Conservation (phyloP, 1,140 invertebrate genomes). For the Plectrocnemia conspersa region DNA sequence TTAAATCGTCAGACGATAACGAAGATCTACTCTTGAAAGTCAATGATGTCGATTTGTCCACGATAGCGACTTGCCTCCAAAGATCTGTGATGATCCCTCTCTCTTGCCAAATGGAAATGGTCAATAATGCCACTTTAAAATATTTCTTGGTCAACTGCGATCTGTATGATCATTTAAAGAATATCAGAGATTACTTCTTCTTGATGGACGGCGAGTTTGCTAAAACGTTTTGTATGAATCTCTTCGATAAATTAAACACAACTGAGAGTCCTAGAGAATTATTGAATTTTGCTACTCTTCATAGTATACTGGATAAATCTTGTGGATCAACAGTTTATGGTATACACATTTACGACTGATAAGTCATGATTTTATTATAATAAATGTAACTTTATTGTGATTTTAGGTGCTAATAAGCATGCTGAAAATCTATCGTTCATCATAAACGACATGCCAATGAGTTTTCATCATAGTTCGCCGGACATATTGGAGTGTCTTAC, state of each 20-base stretch:
- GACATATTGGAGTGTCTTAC: conserved; percentile 61
- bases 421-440: conserved; percentile 56
- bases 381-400: conserved; percentile 7
- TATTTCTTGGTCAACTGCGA: conserved; percentile 63
- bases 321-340: conserved; percentile 50
- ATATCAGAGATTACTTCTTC: conserved; percentile 69
- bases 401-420: conserved; percentile 51
- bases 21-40: conserved; percentile 36
- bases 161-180: conserved; percentile 64
- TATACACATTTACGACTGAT: no score
- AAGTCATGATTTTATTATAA: not conserved
- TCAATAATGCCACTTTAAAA: conserved; percentile 66
- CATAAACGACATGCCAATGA: conserved; percentile 53
- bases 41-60: conserved; percentile 48
- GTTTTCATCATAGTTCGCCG: conserved; percentile 58
- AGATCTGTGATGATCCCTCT: conserved; percentile 64
- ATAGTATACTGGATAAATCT: conserved; percentile 62
- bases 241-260: conserved; percentile 61
- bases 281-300: conserved; percentile 62
- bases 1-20: conserved; percentile 38
- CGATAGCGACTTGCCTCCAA: conserved; percentile 59
- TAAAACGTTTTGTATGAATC: conserved; percentile 59
- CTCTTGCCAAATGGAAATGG: conserved; percentile 60
- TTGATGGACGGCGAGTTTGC: conserved; percentile 73
- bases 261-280: conserved; percentile 60